Evolutionary conservation across 1,140 invertebrate species (phyloP), one percentile per base, ranked within the genome.

Genomic region (Drosophila malerkotliana): DNA sequence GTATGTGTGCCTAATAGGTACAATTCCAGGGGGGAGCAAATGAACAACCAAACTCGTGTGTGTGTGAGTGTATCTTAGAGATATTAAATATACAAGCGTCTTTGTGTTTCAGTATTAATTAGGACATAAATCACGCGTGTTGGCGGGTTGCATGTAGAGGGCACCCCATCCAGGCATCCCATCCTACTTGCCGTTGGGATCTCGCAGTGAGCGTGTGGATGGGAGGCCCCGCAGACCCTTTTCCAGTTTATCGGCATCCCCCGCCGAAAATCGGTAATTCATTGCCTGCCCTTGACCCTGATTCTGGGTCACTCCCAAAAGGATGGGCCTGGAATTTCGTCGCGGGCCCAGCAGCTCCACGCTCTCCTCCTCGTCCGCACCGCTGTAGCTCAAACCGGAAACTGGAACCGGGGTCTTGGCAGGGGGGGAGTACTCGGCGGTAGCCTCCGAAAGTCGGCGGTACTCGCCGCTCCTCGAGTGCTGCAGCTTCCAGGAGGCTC

Each of bases 171-270:
- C 55, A 5, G 41, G 6, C 15, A 24, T 3, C 8, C 44, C 44
- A 21, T 34, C n/a, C 67, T 28, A 90, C 55, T 91, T 87, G 47
- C 62, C 58, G 52, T 71, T 90, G 32, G 83, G 77, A 73, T 92
- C 91, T 30, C 88, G 62, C 26, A 92, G 66, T 1, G 91, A 92
- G 12, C 85, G 74, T 12, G 83, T 91, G 15, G 91, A 91, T 47
- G 85, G 74, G 48, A 92, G 54, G 2, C 79, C 87, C 15, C 79
- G 76, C 41, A 92, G 54, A 18, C 91, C 91, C 64, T 91, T 91
- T 61, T 92, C 91, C 57, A 92, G 59, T 72, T 91, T 92, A 48
- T 92, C 91, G 6, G 91, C 91, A 77, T 92, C 91, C 18, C 91
- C 91, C 24, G 91, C 91, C 15, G 91, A 92, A 57, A 92, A 92